Base-by-base conservation (phyloP, 2,113 vertebrate species). In the Capra hircus region DNA sequence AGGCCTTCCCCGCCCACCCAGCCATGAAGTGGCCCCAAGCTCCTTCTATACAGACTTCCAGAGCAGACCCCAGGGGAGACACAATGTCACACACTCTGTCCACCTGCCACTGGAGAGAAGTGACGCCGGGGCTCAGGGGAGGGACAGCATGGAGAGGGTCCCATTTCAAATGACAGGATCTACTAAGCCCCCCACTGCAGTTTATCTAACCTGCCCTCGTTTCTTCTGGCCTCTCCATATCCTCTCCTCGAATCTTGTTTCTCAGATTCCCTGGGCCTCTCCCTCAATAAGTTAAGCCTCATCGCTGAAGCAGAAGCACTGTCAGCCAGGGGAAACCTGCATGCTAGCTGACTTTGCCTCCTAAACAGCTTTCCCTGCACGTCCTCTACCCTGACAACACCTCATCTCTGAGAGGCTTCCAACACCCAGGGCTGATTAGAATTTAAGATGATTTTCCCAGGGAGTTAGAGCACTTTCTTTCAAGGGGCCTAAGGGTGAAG, bases 371-470 rank as follows among this genome's bases (percentile, higher is more conserved):
- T 36, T 62, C 64, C 85, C 16, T 12, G 16, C 3, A 0, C 3
- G 21, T 23, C 60, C 67, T 17, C 27, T 11, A 59, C 15, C 92
- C 81, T 50, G 21, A 71, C 86, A 80, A 91, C 25, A n/a, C 78
- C 85, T 71, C 96, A 14, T 50, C 92, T 71, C 95, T 17, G 17
- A 96, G 53, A 45, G 21, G 1, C 30, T 62, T 91, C 95, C 80
- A 90, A 95, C 30, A 67, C 71, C 89, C 96, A 62, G 85, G 43
- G 13, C 90, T 92, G 96, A 84, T 95, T 90, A 87, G 80, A 97
- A 95, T 52, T 74, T 52, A 89, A 96, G 94, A 92, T 97, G 23
- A 67, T 92, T 97, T 98, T 98, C 95, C 97, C 97, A 97, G 90
- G 59, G 89, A 43, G 57, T 97, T 95, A 97, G 85, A 85, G 53